Evolutionary conservation across 2,113 vertebrate genomes (phyloP).

Genomic region (Chlorodrepanis virens): DNA sequence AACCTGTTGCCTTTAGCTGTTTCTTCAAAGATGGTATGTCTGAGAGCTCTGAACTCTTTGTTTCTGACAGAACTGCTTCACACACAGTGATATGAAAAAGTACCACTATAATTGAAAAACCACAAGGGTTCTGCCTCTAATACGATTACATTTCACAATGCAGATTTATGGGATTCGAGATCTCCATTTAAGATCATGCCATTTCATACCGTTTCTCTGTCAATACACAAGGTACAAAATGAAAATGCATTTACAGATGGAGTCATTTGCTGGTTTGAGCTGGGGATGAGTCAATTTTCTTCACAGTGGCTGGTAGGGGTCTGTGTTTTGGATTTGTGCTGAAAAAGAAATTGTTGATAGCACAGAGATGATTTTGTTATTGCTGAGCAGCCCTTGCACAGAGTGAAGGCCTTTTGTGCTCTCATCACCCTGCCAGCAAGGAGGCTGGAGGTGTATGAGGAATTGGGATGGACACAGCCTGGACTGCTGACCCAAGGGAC

Average conservation of each 20-base stretch:
- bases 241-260: background rate
- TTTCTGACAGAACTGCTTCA: background rate
- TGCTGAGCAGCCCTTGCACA: background rate
- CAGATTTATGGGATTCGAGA: constrained; percentile 2
- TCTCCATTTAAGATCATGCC: background rate
- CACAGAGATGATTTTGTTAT: background rate
- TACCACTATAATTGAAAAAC: constrained; percentile 14
- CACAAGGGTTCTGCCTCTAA: constrained; percentile 9
- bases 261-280: background rate
- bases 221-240: constrained; percentile 4
- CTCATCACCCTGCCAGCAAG: background rate
- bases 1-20: constrained; percentile 42
- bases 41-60: background rate
- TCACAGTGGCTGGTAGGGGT: background rate
- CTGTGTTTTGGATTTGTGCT: background rate
- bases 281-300: background rate
- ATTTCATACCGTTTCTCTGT: background rate
- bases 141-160: background rate
- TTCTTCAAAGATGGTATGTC: background rate
- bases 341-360: background rate
- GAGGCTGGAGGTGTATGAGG: background rate
- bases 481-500: background rate
- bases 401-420: background rate
- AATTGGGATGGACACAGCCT: background rate
- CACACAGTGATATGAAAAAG: background rate